Evolutionary conservation across 2,797 vertebrate species (phyloP).

Genomic region (Cyclura pinguis): DNA sequence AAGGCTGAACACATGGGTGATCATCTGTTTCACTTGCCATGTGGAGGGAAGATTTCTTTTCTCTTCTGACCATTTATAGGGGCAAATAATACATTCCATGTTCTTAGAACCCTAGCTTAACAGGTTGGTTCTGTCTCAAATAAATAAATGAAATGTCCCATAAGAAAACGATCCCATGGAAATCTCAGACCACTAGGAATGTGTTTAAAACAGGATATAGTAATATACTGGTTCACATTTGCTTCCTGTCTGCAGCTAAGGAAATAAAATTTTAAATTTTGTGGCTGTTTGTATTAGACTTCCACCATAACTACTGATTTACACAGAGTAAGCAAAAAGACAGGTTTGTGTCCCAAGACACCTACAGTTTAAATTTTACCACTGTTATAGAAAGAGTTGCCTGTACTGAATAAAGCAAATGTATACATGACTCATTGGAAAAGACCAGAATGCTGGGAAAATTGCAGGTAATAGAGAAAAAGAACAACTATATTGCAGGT

Average conservation of each 20-base stretch:
- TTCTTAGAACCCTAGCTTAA: not conserved
- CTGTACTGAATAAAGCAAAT: too few species aligned
- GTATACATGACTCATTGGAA: too few species aligned
- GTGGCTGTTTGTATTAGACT: not conserved
- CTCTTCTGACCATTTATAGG: not conserved
- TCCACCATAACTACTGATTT: not conserved
- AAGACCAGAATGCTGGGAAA: too few species aligned
- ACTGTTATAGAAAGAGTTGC: too few species aligned
- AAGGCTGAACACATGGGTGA: not conserved
- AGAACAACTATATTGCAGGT: too few species aligned
- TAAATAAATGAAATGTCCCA: not conserved
- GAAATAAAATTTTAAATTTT: not conserved
- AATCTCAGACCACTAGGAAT: not conserved
- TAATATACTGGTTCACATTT: not conserved
- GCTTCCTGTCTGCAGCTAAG: not conserved
- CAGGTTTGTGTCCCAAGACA: too few species aligned
- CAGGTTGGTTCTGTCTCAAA: not conserved
- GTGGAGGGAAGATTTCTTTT: not conserved
- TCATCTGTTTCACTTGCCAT: not conserved
- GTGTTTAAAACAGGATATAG: not conserved
- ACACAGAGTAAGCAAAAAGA: not conserved
- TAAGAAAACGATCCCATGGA: not conserved
- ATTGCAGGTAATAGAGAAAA: too few species aligned
- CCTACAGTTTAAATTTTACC: too few species aligned
- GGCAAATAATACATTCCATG: not conserved